Percentiles rank a stretch among this genome's conserved stretches.
phyloP scores from a whole-genome alignment of 1,140 invertebrate genomes.

The Hyphantria cunea region DNA sequence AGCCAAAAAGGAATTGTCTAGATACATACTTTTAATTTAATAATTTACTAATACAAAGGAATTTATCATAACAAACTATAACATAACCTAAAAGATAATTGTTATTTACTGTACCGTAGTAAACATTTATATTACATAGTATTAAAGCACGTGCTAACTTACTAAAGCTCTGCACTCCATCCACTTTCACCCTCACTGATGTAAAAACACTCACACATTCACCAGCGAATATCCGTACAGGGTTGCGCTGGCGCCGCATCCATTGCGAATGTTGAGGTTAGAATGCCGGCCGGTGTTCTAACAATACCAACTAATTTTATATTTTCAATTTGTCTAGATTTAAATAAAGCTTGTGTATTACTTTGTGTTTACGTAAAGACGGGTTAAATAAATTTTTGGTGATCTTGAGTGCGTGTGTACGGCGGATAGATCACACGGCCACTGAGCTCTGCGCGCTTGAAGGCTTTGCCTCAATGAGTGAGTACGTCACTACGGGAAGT shows the following conservation, averaged over 20 bases:
- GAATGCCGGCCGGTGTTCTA: conserved; percentile 24
- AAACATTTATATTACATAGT: no score
- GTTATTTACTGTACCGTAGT: no score
- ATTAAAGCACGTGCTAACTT: conserved; percentile 27
- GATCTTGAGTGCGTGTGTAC: conserved; percentile 69
- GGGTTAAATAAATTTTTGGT: conserved; percentile 40
- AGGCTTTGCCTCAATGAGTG: conserved; percentile 66
- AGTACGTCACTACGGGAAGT: conserved; percentile 76
- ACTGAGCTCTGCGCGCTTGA: conserved; percentile 67
- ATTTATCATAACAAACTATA: background rate
- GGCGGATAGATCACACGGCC: conserved; percentile 72
- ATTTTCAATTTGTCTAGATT: background rate
- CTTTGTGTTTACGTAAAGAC: background rate
- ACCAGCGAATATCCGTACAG: conserved; percentile 52
- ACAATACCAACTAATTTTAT: background rate
- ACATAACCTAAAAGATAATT: conserved; percentile 11
- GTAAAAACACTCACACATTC: conserved; percentile 70
- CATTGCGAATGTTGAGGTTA: conserved; percentile 61
- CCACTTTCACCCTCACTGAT: conserved; percentile 51
- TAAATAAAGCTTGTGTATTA: background rate
- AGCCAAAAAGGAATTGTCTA: no score
- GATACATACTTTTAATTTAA: no score
- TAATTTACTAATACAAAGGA: no score
- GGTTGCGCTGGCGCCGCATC: conserved; percentile 55
- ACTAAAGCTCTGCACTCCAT: conserved; percentile 52